Evolutionary conservation across 2,888 invertebrate genomes (phyloP), one percentile per base, ranked within the genome.

Genomic region (Nymphalis c-album): DNA sequence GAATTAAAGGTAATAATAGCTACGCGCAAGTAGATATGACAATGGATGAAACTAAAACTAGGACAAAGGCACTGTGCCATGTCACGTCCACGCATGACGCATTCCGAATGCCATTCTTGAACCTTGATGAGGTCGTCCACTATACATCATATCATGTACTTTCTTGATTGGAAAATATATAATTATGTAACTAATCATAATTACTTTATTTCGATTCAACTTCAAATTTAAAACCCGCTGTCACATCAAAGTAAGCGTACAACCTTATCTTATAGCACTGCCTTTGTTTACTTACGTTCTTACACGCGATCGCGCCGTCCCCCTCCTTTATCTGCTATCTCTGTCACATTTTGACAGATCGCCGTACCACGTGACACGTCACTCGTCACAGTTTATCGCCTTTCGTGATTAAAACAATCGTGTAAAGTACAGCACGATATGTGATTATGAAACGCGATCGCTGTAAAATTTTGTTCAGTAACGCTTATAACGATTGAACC

Each of bases 291-390:
- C 83, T 81, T 78, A 84, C 82, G 73, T 77, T 77, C 77, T 77
- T 62, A 76, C 80, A 80, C 79, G 79, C 79, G 75, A 78, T 70
- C 71, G 26, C 60, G 69, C 80, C 75, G 63, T 83, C 84, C 72
- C 80, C 48, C 76, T 83, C 82, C 83, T 80, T 75, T 71, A 67
- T 64, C 63, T 69, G 53, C 47, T 66, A 66, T 87, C 88, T 84
- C 87, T 81, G 78, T 89, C 87, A 76, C 76, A 78, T 84, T 84
- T 85, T 88, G 89, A 90, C 90, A 87, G 87, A 82, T 85, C 81
- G 79, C 78, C 81, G 81, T 74, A 80, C 80, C 85, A 86, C 86
- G 86, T 84, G 85, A 81, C 64, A 64, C 76, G 79, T 77, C 77
- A 82, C 75, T 72, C 73, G 74, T 78, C 75, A 80, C 78, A 74